Conservation (phyloP, 2,113 vertebrate genomes). For the Callipepla squamata region DNA sequence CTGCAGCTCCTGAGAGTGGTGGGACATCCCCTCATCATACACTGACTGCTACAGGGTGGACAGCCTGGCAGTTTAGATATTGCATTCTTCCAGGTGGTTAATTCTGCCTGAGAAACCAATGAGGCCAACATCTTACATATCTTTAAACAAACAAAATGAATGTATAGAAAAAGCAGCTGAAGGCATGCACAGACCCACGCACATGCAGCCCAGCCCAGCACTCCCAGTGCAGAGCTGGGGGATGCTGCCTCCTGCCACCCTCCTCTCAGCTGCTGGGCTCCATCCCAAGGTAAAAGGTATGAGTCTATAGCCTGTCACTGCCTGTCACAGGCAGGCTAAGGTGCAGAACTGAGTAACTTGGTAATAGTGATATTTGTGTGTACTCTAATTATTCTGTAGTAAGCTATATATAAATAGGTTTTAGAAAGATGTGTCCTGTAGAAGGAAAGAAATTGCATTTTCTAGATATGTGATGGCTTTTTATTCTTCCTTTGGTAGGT, state of each 20-base stretch:
- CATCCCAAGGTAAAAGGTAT: not conserved
- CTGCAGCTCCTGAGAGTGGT: not conserved
- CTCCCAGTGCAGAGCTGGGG: not conserved
- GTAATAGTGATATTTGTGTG: not conserved
- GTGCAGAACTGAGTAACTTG: not conserved
- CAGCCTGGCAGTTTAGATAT: not conserved
- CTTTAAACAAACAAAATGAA: not conserved
- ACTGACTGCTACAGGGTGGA: not conserved
- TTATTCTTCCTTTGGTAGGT: conserved; percentile 76
- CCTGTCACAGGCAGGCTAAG: not conserved
- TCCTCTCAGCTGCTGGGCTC: not conserved
- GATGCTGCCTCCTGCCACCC: not conserved
- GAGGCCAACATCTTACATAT: not conserved
- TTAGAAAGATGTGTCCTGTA: not conserved
- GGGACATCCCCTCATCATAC: not conserved
- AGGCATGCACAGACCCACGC: not conserved
- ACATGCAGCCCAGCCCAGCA: not conserved
- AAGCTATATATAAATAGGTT: not conserved
- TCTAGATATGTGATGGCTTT: not conserved
- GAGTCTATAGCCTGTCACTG: not conserved
- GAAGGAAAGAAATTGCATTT: not conserved
- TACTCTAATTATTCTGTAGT: not conserved
- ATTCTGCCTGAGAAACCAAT: not conserved
- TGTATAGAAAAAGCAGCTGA: not conserved
- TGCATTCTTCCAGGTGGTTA: not conserved